Percentiles rank a stretch among this genome's conserved stretches.
These are phyloP conservation scores for Sesia bembeciformis DNA, from an alignment of 2,888 invertebrate species.

Conservation along the genomic window DNA sequence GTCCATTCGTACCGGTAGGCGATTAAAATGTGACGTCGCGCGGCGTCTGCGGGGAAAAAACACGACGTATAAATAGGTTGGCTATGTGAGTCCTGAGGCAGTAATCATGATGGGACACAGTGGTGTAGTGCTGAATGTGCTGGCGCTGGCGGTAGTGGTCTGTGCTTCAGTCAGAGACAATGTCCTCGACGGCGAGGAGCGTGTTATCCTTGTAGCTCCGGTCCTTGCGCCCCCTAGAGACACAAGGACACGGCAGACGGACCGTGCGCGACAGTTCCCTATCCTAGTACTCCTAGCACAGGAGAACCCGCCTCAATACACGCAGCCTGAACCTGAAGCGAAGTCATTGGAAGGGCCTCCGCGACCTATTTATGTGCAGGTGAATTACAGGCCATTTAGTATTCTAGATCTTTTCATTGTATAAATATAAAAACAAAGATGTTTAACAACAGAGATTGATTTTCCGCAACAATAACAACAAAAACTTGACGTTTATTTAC, in stretches of 20 bases:
- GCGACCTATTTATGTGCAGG: conserved; percentile 59
- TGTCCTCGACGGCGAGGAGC: conserved; percentile 40
- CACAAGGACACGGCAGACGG: conserved; percentile 41
- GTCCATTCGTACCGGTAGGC: conserved; percentile 12
- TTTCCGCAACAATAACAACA: not conserved
- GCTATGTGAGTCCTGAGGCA: conserved; percentile 48
- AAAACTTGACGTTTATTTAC: not conserved
- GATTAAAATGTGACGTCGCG: conserved; percentile 33
- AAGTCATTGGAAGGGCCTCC: conserved; percentile 44
- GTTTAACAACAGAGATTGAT: not conserved
- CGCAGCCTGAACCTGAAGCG: conserved; percentile 34
- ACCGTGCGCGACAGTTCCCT: conserved; percentile 57
- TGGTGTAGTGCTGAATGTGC: conserved; percentile 40
- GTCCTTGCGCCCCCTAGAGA: conserved; percentile 59
- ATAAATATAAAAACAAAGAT: too few species aligned
- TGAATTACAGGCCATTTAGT: conserved; percentile 10
- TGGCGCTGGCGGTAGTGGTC: conserved; percentile 37
- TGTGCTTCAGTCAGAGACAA: conserved; percentile 48
- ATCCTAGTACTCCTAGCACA: conserved; percentile 51
- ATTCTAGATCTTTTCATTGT: too few species aligned
- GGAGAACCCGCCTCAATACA: conserved; percentile 22
- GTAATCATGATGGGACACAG: conserved; percentile 57
- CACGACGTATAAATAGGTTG: conserved; percentile 60
- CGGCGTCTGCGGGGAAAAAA: conserved; percentile 40
- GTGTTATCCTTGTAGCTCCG: conserved; percentile 52